Evolutionary conservation across 2,888 invertebrate species (phyloP).

Genomic region (Aphodius granarius): DNA sequence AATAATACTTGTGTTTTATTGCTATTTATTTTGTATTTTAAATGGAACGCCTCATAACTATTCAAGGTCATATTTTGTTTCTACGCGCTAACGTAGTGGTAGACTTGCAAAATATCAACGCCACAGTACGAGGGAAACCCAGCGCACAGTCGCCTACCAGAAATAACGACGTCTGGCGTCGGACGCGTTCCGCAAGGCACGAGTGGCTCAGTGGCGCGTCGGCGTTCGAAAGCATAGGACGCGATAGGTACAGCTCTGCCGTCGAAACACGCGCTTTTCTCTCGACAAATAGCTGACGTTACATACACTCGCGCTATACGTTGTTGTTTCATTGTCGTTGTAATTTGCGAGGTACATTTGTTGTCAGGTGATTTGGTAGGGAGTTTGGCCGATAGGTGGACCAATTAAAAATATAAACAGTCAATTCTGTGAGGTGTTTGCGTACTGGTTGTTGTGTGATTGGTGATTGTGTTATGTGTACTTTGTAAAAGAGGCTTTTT

Average conservation of each 20-base stretch:
- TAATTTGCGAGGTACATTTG: not conserved
- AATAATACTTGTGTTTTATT: not conserved
- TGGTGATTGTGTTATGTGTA: not conserved
- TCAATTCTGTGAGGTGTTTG: not conserved
- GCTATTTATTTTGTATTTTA: not conserved
- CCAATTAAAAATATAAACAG: not conserved
- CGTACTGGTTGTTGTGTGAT: not conserved
- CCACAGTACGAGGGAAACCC: not conserved
- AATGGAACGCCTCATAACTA: not conserved
- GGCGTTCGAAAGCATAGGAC: not conserved
- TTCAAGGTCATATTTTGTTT: too few relatives aligned
- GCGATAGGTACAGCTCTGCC: not conserved
- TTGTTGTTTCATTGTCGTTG: not conserved
- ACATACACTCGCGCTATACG: not conserved
- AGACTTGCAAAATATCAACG: not conserved
- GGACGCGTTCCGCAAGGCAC: not conserved
- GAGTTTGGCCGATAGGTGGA: not conserved
- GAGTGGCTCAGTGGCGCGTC: not conserved
- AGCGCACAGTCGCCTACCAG: not conserved
- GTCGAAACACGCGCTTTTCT: not conserved
- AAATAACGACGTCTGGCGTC: not conserved
- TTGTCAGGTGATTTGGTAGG: not conserved
- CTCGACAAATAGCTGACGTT: not conserved
- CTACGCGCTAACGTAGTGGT: too few relatives aligned
- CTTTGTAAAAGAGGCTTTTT: not conserved